Evolutionary conservation across 2,113 vertebrate genomes (phyloP), one percentile per base, ranked within the genome.

Genomic region (Campylomormyrus tamandua): DNA sequence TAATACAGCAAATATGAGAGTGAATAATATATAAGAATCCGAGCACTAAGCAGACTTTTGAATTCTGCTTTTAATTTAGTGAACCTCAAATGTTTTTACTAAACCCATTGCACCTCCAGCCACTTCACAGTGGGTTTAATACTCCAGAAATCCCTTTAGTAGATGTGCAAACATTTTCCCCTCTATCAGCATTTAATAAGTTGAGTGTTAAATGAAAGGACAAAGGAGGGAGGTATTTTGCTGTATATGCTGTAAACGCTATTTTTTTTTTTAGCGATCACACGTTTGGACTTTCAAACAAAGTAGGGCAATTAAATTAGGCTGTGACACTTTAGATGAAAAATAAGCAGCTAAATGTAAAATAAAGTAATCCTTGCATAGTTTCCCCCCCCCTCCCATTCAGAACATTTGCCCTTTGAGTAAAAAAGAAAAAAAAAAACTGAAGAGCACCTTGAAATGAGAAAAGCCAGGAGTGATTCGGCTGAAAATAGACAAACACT

Each of bases 131-230:
- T 39, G 74, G 17, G 74, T 42, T 80, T 80, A 42, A 80, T 80
- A 80, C 74, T 2, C 35, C 31, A 39, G 15, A 80, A 80, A 80
- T 80, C 31, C 5, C 4, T 80, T 80, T 80, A 80, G 31, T 80
- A 19, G 35, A 80, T 80, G 74, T 80, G 74, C 74, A 80, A 77
- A 80, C 74, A 80, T 80, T 80, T 80, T 80, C 74, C 74, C 74
- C 74, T 19, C 35, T 42, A 6, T 39, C 74, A 80, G 74, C 35
- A 80, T 80, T 80, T 80, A 80, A 80, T 80, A 80, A 80, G 15
- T 80, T 80, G 35, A 80, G 74, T 80, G 74, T 80, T 80, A 19
- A 19, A 80, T 39, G 74, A 2, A 80, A 35, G 35, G 74, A 80
- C 62, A 70, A 70, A 70, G 62, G 74, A 39, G 35, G 11, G 70